Evolutionary conservation across 2,888 invertebrate genomes (phyloP), one percentile per base, ranked within the genome.

Genomic region (Cantharis flavilabris): DNA sequence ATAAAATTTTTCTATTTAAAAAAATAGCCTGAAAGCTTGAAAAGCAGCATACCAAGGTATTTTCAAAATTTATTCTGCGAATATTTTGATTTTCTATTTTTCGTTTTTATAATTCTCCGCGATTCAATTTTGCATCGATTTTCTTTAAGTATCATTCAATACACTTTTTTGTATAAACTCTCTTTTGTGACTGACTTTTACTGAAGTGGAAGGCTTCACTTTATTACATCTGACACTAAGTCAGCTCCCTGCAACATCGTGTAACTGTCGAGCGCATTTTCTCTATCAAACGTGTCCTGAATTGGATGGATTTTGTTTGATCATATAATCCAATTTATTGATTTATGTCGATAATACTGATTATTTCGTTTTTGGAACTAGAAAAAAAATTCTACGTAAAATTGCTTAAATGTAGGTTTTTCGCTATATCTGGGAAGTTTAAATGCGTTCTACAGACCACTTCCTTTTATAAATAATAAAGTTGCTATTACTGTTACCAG

Each of bases 141-240:
- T 67, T 71, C 73, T 76, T 74, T 78, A 76, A 78, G 76, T 78
- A 74, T 75, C 77, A 49, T 49, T 49, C 75, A 69, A 62, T 77
- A 70, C 72, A 74, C 78, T 76, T 75, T 77, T 71, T 69, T 75
- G 72, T 69, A 70, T 10, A 69, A 70, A 14, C 33, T 67, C 23
- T 72, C 72, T 71, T 75, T 76, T 79, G 72, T 64, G 73, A 65
- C 70, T 64, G 75, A 71, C 75, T 78, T 72, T 73, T 64, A 76
- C 74, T 76, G 76, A 79, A 80, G 81, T 82, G 79, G 80, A 83
- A 82, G 82, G 83, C 80, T 83, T 83, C 82, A 81, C 81, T 82
- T 82, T 82, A 83, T 83, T 83, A 83, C 81, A 80, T 81, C 81
- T 78, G 83, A 83, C 83, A 82, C 82, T 83, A 81, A 81, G 77